Percentiles rank a stretch among this genome's conserved stretches.
Evolutionary conservation across 1,140 invertebrate species (phyloP).

Genomic region (Leptopilina clavipes): DNA sequence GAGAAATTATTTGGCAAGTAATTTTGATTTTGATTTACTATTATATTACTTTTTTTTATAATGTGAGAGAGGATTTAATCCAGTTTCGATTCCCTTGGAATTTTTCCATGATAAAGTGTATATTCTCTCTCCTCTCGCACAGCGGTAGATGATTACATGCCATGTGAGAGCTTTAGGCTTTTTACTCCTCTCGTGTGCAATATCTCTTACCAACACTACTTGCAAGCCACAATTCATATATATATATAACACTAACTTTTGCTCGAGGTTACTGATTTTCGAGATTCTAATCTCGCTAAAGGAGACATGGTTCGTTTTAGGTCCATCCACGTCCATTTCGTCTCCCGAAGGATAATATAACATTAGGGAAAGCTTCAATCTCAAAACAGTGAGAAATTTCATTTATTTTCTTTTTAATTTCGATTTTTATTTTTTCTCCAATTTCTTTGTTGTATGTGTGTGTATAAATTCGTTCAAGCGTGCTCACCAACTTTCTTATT

Average conservation of each 20-base stretch:
- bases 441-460: conserved; percentile 32
- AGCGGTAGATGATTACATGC: conserved; percentile 25
- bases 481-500: conserved; percentile 1
- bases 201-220: conserved; percentile 50
- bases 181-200: conserved; percentile 49
- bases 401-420: conserved; percentile 37
- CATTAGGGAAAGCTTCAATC: conserved; percentile 40
- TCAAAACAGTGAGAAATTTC: conserved; percentile 24
- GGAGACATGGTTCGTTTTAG: conserved; percentile 54
- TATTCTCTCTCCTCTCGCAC: background rate
- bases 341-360: conserved; percentile 42
- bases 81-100: conserved; percentile 15
- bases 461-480: conserved; percentile 30
- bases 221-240: conserved; percentile 29
- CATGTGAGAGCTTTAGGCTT: conserved; percentile 23
- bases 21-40: no score
- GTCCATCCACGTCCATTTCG: conserved; percentile 44
- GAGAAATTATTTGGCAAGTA: background rate
- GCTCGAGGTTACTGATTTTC: conserved; percentile 65
- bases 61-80: background rate
- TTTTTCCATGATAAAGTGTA: background rate
- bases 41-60: background rate
- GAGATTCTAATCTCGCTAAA: conserved; percentile 66
- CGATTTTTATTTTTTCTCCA: background rate
- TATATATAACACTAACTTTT: background rate